Evolutionary conservation across 2,888 invertebrate genomes (phyloP).

Genomic region (Drosophila birchii): DNA sequence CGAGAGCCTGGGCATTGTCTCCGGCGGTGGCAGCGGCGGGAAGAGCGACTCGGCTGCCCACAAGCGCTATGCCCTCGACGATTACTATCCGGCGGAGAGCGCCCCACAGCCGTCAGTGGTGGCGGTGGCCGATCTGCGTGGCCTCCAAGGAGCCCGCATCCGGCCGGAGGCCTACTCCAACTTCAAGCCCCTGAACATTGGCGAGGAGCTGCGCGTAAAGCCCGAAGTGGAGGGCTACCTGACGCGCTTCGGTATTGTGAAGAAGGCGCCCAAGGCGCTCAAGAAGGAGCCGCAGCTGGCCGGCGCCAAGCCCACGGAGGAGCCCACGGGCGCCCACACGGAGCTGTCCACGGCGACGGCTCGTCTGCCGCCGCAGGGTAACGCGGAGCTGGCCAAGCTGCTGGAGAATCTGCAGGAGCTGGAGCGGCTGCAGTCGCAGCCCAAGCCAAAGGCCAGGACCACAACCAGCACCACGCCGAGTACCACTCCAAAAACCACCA

Average conservation of each 20-base stretch:
- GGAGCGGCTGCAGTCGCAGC: constrained; percentile 75
- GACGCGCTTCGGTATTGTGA: constrained; percentile 84
- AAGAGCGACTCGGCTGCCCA: constrained; percentile 46
- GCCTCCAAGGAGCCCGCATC: constrained; percentile 76
- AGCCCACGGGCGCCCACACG: constrained; percentile 73
- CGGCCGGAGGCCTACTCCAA: constrained; percentile 82
- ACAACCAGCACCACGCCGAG: constrained; percentile 39
- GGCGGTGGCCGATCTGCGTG: constrained; percentile 78
- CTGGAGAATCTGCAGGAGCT: constrained; percentile 85
- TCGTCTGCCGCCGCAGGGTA: constrained; percentile 61
- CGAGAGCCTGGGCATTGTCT: constrained; percentile 81
- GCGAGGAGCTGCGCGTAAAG: constrained; percentile 80
- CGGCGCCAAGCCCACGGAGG: constrained; percentile 51
- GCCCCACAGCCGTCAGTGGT: constrained; percentile 76
- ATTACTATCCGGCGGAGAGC: constrained; percentile 79
- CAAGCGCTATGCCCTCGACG: constrained; percentile 75
- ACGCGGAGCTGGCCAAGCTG: constrained; percentile 85
- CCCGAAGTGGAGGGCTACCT: constrained; percentile 84
- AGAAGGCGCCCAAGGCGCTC: constrained; percentile 79
- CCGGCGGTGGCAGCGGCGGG: constrained; percentile 76
- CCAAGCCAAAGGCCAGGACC: constrained; percentile 34
- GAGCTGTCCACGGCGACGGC: constrained; percentile 76
- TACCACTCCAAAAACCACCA: constrained; percentile 24
- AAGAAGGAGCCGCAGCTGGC: constrained; percentile 59
- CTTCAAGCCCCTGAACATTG: constrained; percentile 84